Evolutionary conservation across 2,113 vertebrate species (phyloP).

Genomic region (Triplophysa tibetana): DNA sequence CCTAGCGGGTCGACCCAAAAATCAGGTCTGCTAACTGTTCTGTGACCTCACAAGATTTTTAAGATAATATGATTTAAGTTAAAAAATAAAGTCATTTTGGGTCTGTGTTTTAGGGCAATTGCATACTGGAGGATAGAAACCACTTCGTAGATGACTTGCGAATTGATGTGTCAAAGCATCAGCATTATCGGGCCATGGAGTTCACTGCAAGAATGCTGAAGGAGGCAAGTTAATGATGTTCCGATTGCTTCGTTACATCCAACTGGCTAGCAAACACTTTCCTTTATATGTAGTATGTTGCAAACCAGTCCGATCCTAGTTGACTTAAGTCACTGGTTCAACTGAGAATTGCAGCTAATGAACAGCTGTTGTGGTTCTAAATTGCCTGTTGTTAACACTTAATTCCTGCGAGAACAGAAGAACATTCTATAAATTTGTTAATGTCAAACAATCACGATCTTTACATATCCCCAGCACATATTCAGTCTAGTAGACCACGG

Average conservation of each 20-base stretch:
- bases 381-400: background rate
- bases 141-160: slow-evolving; percentile 94
- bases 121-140: slow-evolving; percentile 92
- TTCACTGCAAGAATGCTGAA: slow-evolving; percentile 89
- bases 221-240: slow-evolving; percentile 75
- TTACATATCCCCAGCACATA: background rate
- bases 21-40: slow-evolving; percentile 77
- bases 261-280: background rate
- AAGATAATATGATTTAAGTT: background rate
- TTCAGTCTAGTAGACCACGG: background rate
- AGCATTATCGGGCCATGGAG: slow-evolving; percentile 94
- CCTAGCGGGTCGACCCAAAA: slow-evolving; percentile 87
- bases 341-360: no score
- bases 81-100: slow-evolving; percentile 21
- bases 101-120: slow-evolving; percentile 84
- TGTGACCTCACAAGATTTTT: slow-evolving; percentile 5
- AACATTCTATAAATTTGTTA: background rate
- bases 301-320: background rate
- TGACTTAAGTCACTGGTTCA: background rate
- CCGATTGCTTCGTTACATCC: background rate
- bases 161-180: slow-evolving; percentile 94
- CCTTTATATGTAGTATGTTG: background rate
- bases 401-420: background rate
- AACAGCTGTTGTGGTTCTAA: background rate
- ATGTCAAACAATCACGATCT: background rate